Percentiles rank a stretch among this genome's conserved stretches.
phyloP scores from a whole-genome alignment of 2,113 vertebrate species.

The Neofelis nebulosa region DNA sequence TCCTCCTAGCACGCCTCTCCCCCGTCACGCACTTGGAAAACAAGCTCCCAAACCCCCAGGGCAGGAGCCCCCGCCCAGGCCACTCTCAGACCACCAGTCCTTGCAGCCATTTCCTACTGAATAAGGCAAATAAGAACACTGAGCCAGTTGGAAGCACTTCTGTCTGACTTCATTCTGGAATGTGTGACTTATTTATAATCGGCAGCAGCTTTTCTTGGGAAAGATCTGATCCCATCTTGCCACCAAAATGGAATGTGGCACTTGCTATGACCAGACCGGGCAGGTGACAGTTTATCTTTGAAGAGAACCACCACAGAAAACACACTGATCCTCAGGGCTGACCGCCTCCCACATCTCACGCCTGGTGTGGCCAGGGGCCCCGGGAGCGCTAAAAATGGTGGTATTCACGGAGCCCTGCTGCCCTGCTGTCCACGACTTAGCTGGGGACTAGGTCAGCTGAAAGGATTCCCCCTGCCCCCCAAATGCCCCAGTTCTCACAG shows the following conservation, averaged over 20 bases:
- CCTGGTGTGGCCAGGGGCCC: not conserved
- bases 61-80: not conserved
- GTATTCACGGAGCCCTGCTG: slow-evolving; percentile 9
- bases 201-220: slow-evolving; percentile 60
- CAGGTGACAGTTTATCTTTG: slow-evolving; percentile 61
- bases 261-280: slow-evolving; percentile 19
- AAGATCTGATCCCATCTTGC: slow-evolving; percentile 65
- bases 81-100: slow-evolving; percentile 29
- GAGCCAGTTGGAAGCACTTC: slow-evolving; percentile 60
- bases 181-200: slow-evolving; percentile 56
- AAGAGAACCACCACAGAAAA: slow-evolving; percentile 51
- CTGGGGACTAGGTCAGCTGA: slow-evolving; percentile 20
- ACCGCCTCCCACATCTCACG: slow-evolving; percentile 59
- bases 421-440: not conserved
- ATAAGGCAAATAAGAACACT: slow-evolving; percentile 30
- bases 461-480: not conserved
- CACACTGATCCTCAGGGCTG: slow-evolving; percentile 49
- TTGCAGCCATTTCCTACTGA: slow-evolving; percentile 37
- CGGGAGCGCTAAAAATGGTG: not conserved
- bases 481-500: not conserved
- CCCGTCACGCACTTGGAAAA: not conserved
- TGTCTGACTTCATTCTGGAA: slow-evolving; percentile 73
- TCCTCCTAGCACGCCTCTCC: not conserved
- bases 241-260: slow-evolving; percentile 58
- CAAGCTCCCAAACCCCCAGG: not conserved